Percentiles rank a stretch among this genome's conserved stretches.
Evolutionary conservation across 2,888 invertebrate species (phyloP).

Genomic region (Protula sp.): DNA sequence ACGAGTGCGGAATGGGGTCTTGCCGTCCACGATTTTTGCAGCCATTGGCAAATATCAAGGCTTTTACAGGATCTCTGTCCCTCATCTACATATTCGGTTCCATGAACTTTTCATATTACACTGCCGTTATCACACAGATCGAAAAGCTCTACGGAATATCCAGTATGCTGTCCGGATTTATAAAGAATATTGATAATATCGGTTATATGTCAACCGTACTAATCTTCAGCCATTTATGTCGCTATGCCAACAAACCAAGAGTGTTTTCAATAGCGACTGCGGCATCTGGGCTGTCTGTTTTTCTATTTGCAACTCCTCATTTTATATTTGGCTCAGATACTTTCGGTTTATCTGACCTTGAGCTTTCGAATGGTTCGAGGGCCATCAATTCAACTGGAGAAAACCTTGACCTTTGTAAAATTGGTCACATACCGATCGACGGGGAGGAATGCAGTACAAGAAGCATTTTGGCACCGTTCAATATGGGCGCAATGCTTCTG

Average conservation of each 20-base stretch:
- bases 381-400: too few relatives aligned
- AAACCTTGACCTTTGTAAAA: not conserved
- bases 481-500: constrained; percentile 17
- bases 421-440: not conserved
- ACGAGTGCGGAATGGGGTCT: not conserved
- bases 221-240: constrained; percentile 27
- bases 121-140: constrained; percentile 30
- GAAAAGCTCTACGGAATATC: constrained; percentile 40
- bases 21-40: not conserved
- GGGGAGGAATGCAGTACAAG: not conserved
- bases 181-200: constrained; percentile 42
- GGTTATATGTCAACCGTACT: constrained; percentile 33
- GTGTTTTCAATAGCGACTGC: constrained; percentile 15
- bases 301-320: constrained; percentile 19
- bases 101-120: constrained; percentile 22
- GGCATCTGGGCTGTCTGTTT: constrained; percentile 11
- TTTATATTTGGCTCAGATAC: constrained; percentile 16
- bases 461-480: constrained; percentile 2
- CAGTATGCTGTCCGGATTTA: constrained; percentile 34
- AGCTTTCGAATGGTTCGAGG: not conserved
- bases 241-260: constrained; percentile 21
- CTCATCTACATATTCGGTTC: constrained; percentile 14
- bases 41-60: constrained; percentile 1
- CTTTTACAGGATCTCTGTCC: constrained; percentile 23
- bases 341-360: too few relatives aligned